phyloP scores from a whole-genome alignment of 92 coral and sea anemone species.

The Pocillopora meandrina region DNA sequence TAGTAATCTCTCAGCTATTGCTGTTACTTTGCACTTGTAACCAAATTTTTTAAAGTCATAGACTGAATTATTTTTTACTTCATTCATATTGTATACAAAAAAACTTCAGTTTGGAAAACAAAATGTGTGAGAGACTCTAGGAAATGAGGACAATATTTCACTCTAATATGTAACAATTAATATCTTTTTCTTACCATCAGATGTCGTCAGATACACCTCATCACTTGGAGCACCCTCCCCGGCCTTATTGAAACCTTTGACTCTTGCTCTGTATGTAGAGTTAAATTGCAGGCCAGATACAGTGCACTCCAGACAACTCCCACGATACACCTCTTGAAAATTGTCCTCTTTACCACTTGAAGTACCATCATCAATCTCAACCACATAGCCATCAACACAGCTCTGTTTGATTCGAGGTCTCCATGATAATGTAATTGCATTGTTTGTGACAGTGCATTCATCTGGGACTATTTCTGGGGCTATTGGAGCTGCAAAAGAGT shows the following conservation, averaged over 20 bases:
- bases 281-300: constrained; percentile 96
- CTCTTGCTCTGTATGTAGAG: constrained; percentile 96
- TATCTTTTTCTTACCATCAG: constrained; percentile 73
- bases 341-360: constrained; percentile 77
- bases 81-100: no score
- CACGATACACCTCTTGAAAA: constrained; percentile 90
- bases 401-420: constrained; percentile 81
- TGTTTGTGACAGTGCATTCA: constrained; percentile 90
- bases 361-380: constrained; percentile 86
- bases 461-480: constrained; percentile 96
- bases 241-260: constrained; percentile 86
- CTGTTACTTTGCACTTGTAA: no score
- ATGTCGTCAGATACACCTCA: constrained; percentile 90
- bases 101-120: no score
- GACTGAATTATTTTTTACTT: no score
- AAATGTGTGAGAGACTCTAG: not conserved
- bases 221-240: constrained; percentile 95
- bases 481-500: constrained; percentile 74
- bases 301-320: constrained; percentile 81
- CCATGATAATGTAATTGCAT: constrained; percentile 94
- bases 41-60: no score
- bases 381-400: constrained; percentile 92
- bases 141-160: not conserved
- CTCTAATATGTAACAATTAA: no score
- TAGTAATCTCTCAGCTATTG: no score